A percentile compares a stretch with the other conserved stretches of the same genome.
Evolutionary conservation across 23 tunicate species (phyloP).

Genomic region (Trididemnum clinides): DNA sequence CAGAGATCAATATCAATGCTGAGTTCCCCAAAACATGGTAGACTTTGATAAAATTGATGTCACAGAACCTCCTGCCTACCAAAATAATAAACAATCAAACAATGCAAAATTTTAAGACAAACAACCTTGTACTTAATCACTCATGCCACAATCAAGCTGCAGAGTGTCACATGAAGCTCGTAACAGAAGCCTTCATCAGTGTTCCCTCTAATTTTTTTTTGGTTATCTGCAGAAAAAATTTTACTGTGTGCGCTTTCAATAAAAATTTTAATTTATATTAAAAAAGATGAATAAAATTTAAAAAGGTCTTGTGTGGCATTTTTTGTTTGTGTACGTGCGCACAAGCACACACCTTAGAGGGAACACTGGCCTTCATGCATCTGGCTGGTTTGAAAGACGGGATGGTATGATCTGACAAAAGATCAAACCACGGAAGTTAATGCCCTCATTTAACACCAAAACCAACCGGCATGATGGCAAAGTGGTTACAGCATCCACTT

Average conservation of each 20-base stretch:
- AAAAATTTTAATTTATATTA: too few species aligned
- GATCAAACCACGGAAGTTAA: conserved; percentile 18
- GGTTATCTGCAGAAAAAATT: too few species aligned
- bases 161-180: conserved; percentile 25
- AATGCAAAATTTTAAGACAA: too few species aligned
- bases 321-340: too few species aligned
- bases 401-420: conserved; percentile 16
- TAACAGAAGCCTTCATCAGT: conserved; percentile 29
- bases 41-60: conserved; percentile 3
- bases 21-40: background rate
- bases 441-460: conserved; percentile 17
- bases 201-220: too few species aligned
- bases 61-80: conserved; percentile 24
- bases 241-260: too few species aligned
- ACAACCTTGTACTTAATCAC: conserved; percentile 9
- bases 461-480: too few species aligned
- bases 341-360: too few species aligned
- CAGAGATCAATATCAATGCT: background rate
- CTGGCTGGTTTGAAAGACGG: conserved; percentile 25
- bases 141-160: conserved; percentile 29
- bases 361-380: too few species aligned
- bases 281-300: too few species aligned
- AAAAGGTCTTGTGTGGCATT: too few species aligned
- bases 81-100: background rate
- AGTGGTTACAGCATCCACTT: too few species aligned